Base-by-base conservation (phyloP, 2,888 invertebrate genomes). In the Ophion costatus region DNA sequence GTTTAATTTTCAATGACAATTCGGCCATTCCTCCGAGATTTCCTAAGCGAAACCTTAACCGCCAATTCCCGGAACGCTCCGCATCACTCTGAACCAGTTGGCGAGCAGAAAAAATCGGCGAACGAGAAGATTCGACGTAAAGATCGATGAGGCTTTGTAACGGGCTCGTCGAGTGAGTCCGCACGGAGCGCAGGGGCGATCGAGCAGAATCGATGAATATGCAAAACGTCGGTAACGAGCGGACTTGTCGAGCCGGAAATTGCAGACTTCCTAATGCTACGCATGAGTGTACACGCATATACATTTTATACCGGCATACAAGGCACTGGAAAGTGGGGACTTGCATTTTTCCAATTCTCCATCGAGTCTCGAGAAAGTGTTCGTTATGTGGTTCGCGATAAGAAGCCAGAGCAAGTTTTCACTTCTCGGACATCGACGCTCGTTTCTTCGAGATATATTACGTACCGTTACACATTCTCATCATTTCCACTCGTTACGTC, bases 1-100 rank as follows among this genome's bases (percentile, higher is more conserved):
- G 2, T 17, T 51, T 51, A 17, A 17, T 14, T 14, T 51, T 51
- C 17, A 51, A 51, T 51, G 51, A 51, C 51, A 51, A 51, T 51
- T 51, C 51, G 17, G 14, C 17, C 14, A 14, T 71, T n/a, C 5
- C n/a, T n/a, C 5, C 29, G 29, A 33, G 45, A 51, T 61, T 51
- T n/a, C 56, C 20, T 24, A 17, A 57, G 73, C 56, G 83, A 88
- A 89, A 89, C 87, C 87, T 88, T 87, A 90, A 90, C 87, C 89
- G 84, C 84, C 82, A 88, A 29, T 73, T n/a, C 87, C 86, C 80
- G 88, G 89, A 83, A 73, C 80, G 67, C 89, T n/a, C n/a, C 88
- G 82, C 88, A 87, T 84, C 82, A 86, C 14, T 51, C 73, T 61
- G 29, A 67, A 56, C 59, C 70, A 64, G 70, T 67, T 76, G 61